phyloP scores from a whole-genome alignment of 1,140 invertebrate species.

The Periplaneta americana region DNA sequence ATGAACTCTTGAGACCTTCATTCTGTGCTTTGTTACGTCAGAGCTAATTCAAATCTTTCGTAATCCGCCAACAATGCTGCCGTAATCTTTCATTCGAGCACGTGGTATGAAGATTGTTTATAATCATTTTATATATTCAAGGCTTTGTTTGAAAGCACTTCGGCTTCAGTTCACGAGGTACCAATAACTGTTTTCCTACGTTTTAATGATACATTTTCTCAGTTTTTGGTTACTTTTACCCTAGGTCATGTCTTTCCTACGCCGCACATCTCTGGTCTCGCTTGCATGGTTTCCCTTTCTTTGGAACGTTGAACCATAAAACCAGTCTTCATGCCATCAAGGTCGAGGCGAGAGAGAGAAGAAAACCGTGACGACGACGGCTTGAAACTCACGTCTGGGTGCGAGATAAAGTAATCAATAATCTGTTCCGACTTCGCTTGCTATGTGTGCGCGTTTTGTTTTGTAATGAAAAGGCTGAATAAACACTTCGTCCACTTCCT shows the following conservation, averaged over 20 bases:
- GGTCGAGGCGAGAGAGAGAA: slow-evolving; percentile 16
- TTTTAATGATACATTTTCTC: neutral
- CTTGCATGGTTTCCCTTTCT: slow-evolving; percentile 9
- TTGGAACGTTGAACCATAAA: slow-evolving; percentile 21
- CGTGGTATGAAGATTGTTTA: neutral
- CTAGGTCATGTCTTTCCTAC: neutral
- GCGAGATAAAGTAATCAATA: neutral
- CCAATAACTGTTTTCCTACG: neutral
- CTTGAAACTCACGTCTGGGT: neutral
- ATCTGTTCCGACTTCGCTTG: neutral
- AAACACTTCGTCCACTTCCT: neutral
- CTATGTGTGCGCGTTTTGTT: neutral
- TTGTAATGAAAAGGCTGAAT: neutral
- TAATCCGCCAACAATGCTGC: too few species aligned
- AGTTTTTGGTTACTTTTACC: slow-evolving; percentile 16
- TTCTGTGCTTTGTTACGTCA: neutral
- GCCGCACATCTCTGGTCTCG: neutral
- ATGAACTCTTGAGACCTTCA: neutral
- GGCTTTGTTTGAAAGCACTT: too few species aligned
- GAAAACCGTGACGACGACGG: neutral
- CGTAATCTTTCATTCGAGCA: too few species aligned
- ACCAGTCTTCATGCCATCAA: slow-evolving; percentile 19
- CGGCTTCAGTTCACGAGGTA: too few species aligned
- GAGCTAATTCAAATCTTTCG: neutral
- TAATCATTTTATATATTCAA: too few species aligned